Evolutionary conservation across 2,888 invertebrate species (phyloP).

Genomic region (Drosophila rellima): DNA sequence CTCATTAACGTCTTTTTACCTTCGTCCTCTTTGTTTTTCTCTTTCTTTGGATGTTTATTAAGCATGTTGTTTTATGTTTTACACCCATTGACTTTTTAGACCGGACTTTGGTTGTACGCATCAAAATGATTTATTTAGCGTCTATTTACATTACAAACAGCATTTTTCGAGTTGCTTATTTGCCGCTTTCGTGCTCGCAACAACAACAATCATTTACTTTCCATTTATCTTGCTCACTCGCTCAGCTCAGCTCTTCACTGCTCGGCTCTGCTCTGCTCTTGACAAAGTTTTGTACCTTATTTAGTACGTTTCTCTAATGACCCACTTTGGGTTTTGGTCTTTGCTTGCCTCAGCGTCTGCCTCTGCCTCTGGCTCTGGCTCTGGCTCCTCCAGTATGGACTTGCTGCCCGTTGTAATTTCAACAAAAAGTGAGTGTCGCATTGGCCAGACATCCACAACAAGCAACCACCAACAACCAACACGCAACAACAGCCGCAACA

Average conservation of each 20-base stretch:
- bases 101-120: slow-evolving; percentile 70
- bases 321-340: slow-evolving; percentile 77
- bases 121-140: slow-evolving; percentile 75
- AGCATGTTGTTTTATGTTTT: slow-evolving; percentile 60
- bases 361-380: slow-evolving; percentile 3
- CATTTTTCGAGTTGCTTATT: slow-evolving; percentile 44
- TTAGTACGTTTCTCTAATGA: slow-evolving; percentile 82
- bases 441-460: slow-evolving; percentile 70
- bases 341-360: slow-evolving; percentile 23
- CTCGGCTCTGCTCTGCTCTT: slow-evolving; percentile 56
- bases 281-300: slow-evolving; percentile 81
- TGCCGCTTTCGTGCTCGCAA: slow-evolving; percentile 53
- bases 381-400: slow-evolving; percentile 25
- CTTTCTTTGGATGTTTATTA: slow-evolving; percentile 14
- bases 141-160: slow-evolving; percentile 73
- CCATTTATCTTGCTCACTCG: slow-evolving; percentile 65
- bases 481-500: slow-evolving; percentile 21
- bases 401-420: slow-evolving; percentile 57
- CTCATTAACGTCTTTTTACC: slow-evolving; percentile 8
- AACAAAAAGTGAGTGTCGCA: slow-evolving; percentile 78
- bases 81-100: slow-evolving; percentile 68
- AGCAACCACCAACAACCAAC: slow-evolving; percentile 26
- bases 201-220: slow-evolving; percentile 72
- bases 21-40: not conserved
- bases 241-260: slow-evolving; percentile 52